Percentiles rank a stretch among this genome's conserved stretches.
Conservation (phyloP, 2,113 vertebrate species). For the Neotragus moschatus region DNA sequence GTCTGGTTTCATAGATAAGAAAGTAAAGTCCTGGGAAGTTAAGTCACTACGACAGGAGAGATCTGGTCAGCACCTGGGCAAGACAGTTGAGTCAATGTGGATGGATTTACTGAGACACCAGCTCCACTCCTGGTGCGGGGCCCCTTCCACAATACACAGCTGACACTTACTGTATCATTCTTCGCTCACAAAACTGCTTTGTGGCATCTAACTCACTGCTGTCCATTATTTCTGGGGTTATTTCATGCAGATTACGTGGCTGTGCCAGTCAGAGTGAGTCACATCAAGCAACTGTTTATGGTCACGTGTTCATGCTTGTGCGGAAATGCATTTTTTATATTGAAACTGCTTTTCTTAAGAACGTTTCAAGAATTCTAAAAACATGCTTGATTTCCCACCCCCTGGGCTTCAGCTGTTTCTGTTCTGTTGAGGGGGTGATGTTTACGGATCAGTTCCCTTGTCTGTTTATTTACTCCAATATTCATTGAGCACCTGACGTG, state of each 20-base stretch:
- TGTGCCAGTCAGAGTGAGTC: conserved; percentile 63
- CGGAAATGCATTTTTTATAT: conserved; percentile 16
- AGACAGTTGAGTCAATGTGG: neutral
- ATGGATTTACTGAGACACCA: neutral
- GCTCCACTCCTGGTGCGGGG: neutral
- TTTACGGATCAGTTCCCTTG: neutral
- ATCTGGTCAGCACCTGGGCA: neutral
- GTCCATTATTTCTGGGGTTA: conserved; percentile 55
- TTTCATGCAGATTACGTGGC: conserved; percentile 32
- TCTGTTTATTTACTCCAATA: neutral
- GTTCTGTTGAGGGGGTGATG: neutral
- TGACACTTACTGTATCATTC: neutral
- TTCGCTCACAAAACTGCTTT: conserved; percentile 60
- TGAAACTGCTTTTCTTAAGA: neutral
- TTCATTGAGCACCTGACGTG: neutral
- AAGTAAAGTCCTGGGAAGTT: neutral
- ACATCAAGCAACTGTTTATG: conserved; percentile 28
- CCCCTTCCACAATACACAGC: neutral
- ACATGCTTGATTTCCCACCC: neutral
- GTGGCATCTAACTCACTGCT: conserved; percentile 43
- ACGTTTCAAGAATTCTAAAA: conserved; percentile 3
- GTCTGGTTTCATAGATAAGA: neutral
- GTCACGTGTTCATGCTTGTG: conserved; percentile 34
- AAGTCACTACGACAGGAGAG: neutral
- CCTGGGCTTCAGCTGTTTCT: neutral